Percentiles rank a stretch among this genome's conserved stretches.
These are phyloP conservation scores for Tragelaphus buxtoni DNA, from an alignment of 2,113 vertebrate species.

Conservation along the genomic window DNA sequence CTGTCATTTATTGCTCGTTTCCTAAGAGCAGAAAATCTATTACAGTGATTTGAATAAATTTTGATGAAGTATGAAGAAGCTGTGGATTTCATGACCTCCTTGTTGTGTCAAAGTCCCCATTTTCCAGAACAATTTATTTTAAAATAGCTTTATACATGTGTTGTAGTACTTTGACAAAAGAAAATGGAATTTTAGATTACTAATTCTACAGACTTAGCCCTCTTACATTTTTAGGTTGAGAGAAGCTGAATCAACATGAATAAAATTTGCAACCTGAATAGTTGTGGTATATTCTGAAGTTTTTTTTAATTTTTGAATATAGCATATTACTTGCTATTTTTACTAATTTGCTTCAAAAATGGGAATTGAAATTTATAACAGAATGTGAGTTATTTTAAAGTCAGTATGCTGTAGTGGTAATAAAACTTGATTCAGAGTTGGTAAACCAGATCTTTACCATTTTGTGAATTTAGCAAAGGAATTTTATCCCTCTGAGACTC, in stretches of 20 bases:
- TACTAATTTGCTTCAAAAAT: neutral
- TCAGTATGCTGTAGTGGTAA: neutral
- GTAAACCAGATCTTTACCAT: neutral
- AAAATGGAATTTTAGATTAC: neutral
- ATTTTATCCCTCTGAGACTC: neutral
- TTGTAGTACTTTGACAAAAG: neutral
- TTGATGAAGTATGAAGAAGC: neutral
- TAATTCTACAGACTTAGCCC: neutral
- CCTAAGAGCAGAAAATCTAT: conserved; percentile 46
- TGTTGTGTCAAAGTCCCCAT: neutral
- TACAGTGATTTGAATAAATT: conserved; percentile 10
- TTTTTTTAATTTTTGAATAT: neutral
- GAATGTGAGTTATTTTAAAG: neutral
- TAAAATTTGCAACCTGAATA: neutral
- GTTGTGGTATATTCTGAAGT: neutral
- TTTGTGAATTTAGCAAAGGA: neutral
- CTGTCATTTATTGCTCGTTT: conserved; percentile 39
- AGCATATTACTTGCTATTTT: neutral
- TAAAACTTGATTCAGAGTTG: neutral
- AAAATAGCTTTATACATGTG: neutral
- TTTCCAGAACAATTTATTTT: conserved; percentile 4
- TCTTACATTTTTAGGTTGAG: neutral
- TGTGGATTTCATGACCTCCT: neutral
- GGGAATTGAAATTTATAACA: neutral
- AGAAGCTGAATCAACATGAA: neutral